Evolutionary conservation across 2,113 vertebrate genomes (phyloP).

Genomic region (Miniopterus natalensis): DNA sequence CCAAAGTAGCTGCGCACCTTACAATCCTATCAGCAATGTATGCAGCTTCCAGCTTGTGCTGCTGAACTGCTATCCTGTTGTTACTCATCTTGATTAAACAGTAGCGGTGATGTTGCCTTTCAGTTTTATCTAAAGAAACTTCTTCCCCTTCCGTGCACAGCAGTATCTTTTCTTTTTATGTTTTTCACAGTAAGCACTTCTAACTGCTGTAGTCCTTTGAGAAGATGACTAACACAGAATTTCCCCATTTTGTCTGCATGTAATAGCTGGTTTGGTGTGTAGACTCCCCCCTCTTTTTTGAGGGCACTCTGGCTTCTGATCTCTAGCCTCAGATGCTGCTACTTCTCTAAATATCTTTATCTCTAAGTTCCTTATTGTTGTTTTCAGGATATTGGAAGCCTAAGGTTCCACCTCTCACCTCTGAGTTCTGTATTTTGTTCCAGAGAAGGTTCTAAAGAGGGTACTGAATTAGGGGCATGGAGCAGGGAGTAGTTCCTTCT

Average conservation of each 20-base stretch:
- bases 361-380: slow-evolving; percentile 32
- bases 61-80: neutral
- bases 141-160: neutral
- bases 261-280: neutral
- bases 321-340: neutral
- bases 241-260: neutral
- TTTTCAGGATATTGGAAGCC: neutral
- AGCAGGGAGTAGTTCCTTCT: neutral
- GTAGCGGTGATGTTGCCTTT: neutral
- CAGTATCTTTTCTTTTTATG: neutral
- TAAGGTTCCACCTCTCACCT: neutral
- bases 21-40: neutral
- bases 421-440: neutral
- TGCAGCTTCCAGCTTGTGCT: neutral
- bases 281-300: neutral
- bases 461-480: neutral
- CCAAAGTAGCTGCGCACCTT: neutral
- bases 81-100: neutral
- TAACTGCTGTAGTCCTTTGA: neutral
- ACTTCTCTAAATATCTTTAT: slow-evolving; percentile 52
- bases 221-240: neutral
- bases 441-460: neutral
- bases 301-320: neutral
- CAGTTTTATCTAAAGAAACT: neutral
- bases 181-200: neutral